Percentiles rank a stretch among this genome's conserved stretches.
These are phyloP conservation scores for Idaea biselata DNA, from an alignment of 2,888 invertebrate species.

Conservation along the genomic window DNA sequence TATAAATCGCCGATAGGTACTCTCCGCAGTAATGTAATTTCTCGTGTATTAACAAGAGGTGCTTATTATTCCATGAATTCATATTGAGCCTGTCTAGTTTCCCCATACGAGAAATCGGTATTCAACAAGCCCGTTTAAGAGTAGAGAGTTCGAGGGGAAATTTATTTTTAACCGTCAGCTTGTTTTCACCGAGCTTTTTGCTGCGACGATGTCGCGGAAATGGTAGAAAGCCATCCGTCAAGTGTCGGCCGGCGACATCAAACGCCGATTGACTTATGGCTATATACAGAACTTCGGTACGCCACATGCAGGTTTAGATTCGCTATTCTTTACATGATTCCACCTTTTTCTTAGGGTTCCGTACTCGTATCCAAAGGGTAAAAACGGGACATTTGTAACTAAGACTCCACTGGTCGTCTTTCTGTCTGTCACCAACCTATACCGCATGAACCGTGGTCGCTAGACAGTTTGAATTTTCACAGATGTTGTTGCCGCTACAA, in stretches of 20 bases:
- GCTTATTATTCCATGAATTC: background rate
- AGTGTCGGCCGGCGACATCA: constrained; percentile 66
- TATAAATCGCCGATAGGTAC: background rate
- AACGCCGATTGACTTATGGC: constrained; percentile 54
- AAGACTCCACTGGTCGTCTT: too few species aligned
- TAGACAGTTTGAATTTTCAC: too few species aligned
- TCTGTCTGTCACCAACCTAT: too few species aligned
- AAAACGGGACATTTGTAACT: too few species aligned
- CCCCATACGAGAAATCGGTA: constrained; percentile 39
- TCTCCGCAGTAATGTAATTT: background rate
- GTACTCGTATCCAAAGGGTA: too few species aligned
- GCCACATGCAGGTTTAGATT: constrained; percentile 13
- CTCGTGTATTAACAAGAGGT: constrained; percentile 10
- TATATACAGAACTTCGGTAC: constrained; percentile 11
- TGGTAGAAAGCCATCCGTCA: constrained; percentile 78
- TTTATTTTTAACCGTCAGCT: constrained; percentile 70
- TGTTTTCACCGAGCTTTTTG: constrained; percentile 74
- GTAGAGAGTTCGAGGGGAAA: constrained; percentile 42
- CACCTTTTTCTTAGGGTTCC: constrained; percentile 12
- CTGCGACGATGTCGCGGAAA: constrained; percentile 58
- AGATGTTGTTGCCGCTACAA: too few species aligned
- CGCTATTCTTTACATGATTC: constrained; percentile 9
- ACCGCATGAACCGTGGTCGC: too few species aligned
- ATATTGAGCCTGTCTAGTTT: constrained; percentile 19
- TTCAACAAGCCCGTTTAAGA: constrained; percentile 41